phyloP scores from a whole-genome alignment of 2,888 invertebrate genomes.

The Dicycla oo region DNA sequence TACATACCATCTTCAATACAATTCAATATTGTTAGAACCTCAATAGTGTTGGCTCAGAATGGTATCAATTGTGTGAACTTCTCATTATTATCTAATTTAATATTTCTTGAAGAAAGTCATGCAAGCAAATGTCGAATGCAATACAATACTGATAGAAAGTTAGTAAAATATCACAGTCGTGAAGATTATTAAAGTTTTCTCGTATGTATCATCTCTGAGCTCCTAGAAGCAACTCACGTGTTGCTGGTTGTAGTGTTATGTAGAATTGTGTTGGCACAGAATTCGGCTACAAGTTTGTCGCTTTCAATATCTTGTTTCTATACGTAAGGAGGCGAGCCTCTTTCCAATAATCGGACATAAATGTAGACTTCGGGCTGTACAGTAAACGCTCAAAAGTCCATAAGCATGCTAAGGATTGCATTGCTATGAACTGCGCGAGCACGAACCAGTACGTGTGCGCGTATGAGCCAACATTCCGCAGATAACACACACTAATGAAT shows the following conservation, averaged over 20 bases:
- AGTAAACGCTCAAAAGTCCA: too few species aligned
- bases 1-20: conserved; percentile 7
- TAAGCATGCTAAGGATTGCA: too few species aligned
- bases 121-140: conserved; percentile 25
- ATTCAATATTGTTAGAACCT: conserved; percentile 23
- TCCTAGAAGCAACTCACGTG: too few species aligned
- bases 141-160: conserved; percentile 8
- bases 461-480: too few species aligned
- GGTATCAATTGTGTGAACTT: conserved; percentile 28
- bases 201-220: too few species aligned
- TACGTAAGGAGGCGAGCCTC: neutral
- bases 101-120: conserved; percentile 31
- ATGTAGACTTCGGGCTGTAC: too few species aligned
- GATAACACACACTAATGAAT: too few species aligned
- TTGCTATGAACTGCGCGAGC: too few species aligned
- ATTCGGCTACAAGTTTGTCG: neutral
- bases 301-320: neutral
- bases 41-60: conserved; percentile 4
- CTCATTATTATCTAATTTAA: conserved; percentile 2
- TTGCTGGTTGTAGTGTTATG: neutral
- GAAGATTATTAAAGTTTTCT: neutral
- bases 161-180: neutral
- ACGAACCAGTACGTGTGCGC: too few species aligned
- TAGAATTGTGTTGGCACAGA: neutral
- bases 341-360: too few species aligned